Base-by-base conservation (phyloP, 1,140 invertebrate genomes). In the Halictus rubicundus region DNA sequence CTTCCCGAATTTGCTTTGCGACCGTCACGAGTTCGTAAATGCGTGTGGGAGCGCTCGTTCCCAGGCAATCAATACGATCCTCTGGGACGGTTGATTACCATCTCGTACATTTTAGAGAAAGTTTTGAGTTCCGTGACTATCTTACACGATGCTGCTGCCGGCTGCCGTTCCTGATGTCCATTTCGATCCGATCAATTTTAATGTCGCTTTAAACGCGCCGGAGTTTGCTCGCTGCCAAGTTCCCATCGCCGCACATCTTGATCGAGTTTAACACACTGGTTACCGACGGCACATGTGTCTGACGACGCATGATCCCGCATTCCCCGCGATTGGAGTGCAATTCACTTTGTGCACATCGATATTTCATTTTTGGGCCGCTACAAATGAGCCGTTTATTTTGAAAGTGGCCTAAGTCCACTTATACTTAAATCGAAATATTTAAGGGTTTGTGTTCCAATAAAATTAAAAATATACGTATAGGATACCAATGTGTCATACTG, bases 1-100 rank as follows among this genome's bases (percentile, higher is more conserved):
- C 70, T 82, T 73, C 71, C 74, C 59, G 79, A 86, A 86, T 86
- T 61, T 72, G 83, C 79, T 81, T 78, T 70, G 71, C 76, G 25
- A 60, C 59, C 74, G 42, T 63, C 52, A 69, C 63, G 68, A 85
- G 75, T 78, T 82, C 57, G 59, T 23, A 54, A 69, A 74, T 68
- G 64, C 78, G 61, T 46, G 49, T 42, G 72, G 78, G 78, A 80
- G 21, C 32, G 23, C 37, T 12, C 73, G 78, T 68, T 76, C 70
- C 63, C 63, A 10, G 52, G n/a, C 78, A 86, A 82, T 86, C 80
- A 72, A 68, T 78, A 72, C 61, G 49, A 59, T 81, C 85, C 84
- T 80, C n/a, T 57, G 85, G 81, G 85, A 86, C 66, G 46, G 75
- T 81, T 68, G 68, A 78, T 78, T 79, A 83, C 63, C 71, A 83